These are phyloP conservation scores for Siniperca scherzeri DNA, from an alignment of 2,797 vertebrate species.

Conservation along the genomic window DNA sequence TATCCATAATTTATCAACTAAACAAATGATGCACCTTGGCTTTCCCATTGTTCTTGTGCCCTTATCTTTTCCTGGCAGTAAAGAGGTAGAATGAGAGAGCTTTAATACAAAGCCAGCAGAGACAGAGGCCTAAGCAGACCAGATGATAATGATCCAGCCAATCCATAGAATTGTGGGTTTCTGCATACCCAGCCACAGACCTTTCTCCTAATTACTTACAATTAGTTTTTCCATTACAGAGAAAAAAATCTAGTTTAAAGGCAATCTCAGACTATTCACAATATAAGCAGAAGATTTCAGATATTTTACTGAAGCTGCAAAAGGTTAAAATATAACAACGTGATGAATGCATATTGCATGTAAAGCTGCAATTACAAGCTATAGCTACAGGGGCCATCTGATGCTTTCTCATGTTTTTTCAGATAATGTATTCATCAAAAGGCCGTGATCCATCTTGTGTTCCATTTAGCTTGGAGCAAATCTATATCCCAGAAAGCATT, in stretches of 20 bases:
- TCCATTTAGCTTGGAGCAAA: slow-evolving; percentile 72
- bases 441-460: slow-evolving; percentile 67
- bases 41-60: slow-evolving; percentile 61
- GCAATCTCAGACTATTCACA: not conserved
- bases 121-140: slow-evolving; percentile 7
- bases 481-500: slow-evolving; percentile 74
- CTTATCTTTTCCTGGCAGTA: slow-evolving; percentile 53
- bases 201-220: slow-evolving; percentile 4
- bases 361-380: not conserved
- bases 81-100: slow-evolving; percentile 29
- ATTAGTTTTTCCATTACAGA: slow-evolving; percentile 16
- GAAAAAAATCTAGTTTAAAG: not conserved
- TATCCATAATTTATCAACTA: slow-evolving; percentile 66
- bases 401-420: slow-evolving; percentile 28
- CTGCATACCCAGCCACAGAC: slow-evolving; percentile 4
- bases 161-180: slow-evolving; percentile 25
- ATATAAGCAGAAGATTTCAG: not conserved
- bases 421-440: slow-evolving; percentile 63
- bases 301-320: not conserved
- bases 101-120: slow-evolving; percentile 42
- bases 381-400: slow-evolving; percentile 13
- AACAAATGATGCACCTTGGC: slow-evolving; percentile 63
- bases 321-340: slow-evolving; percentile 14
- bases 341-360: slow-evolving; percentile 18
- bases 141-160: slow-evolving; percentile 49